Evolutionary conservation across 2,797 vertebrate genomes (phyloP), one percentile per base, ranked within the genome.

Genomic region (Argentina silus): DNA sequence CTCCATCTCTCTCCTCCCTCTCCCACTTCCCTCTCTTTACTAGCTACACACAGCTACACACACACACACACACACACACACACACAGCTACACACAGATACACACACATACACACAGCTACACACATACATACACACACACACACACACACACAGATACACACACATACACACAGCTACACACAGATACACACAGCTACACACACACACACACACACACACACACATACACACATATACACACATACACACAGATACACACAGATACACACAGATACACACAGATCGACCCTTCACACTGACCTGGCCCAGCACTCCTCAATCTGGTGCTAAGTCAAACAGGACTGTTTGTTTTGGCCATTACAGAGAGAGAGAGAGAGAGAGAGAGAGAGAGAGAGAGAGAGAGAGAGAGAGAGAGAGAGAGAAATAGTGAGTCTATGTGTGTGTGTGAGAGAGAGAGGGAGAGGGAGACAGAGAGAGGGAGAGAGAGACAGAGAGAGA

Each of bases 331-430:
- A 89, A 91, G 87, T 90, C 87, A 88, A 81, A 87, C 79, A 79
- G 79, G 83, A 85, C 90, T 90, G 90, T 91, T 93, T 87, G 79
- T 91, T 88, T 93, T 93, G 91, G 90, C 86, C 77, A 80, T 63
- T 72, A 66, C 73, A n/a, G n/a, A n/a, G n/a, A n/a, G n/a, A n/a
- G n/a, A n/a, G n/a, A n/a, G n/a, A n/a, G n/a, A n/a, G n/a, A 85
- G 80, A 81, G 69, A 84, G 71, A 21, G 67, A 61, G 43, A 48
- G 19, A 56, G 27, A 15, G n/a, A 9, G 10, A 64, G 19, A 42
- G 48, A 27, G 23, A 15, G 12, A 56, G 23, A 67, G 17, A 44
- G 65, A 8, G 19, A 68, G 50, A 57, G 42, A 59, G 7, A 45
- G 70, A 56, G 44, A 48, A 15, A 57, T n/a, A n/a, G n/a, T n/a